A percentile compares a stretch with the other conserved stretches of the same genome.
These are phyloP conservation scores for Geococcyx californianus DNA, from an alignment of 2,113 vertebrate genomes.

Conservation along the genomic window DNA sequence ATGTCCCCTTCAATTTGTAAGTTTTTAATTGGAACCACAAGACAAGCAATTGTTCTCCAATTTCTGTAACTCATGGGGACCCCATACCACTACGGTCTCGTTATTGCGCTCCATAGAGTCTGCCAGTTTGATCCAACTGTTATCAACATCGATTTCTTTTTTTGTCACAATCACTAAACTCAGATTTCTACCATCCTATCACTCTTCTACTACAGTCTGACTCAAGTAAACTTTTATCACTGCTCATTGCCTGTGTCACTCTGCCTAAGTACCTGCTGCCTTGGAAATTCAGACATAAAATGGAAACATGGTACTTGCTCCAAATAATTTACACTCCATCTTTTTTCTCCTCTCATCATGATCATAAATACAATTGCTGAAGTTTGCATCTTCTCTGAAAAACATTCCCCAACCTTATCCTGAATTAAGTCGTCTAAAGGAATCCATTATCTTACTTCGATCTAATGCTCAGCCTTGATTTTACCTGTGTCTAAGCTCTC, in stretches of 20 bases:
- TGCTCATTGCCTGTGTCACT: background rate
- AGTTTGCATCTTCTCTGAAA: background rate
- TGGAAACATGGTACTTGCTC: background rate
- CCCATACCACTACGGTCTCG: background rate
- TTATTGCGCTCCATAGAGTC: background rate
- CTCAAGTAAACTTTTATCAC: background rate
- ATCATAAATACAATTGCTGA: background rate
- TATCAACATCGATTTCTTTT: background rate
- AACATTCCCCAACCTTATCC: background rate
- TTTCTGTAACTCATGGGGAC: conserved; percentile 21
- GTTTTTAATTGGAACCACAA: conserved; percentile 57
- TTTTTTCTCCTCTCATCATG: background rate
- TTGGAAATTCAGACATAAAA: background rate
- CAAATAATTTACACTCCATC: background rate
- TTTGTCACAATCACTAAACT: background rate
- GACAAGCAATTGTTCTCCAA: conserved; percentile 34
- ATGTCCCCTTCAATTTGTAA: conserved; percentile 40
- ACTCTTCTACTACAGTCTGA: background rate
- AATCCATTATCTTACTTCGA: background rate
- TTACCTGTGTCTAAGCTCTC: background rate
- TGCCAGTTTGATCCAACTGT: background rate
- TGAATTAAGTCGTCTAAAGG: background rate
- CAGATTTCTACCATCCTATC: background rate
- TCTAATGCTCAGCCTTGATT: background rate
- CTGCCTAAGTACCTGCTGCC: background rate